These are phyloP conservation scores for Ceratosolen fusciceps DNA, from an alignment of 1,140 invertebrate species.

Conservation along the genomic window DNA sequence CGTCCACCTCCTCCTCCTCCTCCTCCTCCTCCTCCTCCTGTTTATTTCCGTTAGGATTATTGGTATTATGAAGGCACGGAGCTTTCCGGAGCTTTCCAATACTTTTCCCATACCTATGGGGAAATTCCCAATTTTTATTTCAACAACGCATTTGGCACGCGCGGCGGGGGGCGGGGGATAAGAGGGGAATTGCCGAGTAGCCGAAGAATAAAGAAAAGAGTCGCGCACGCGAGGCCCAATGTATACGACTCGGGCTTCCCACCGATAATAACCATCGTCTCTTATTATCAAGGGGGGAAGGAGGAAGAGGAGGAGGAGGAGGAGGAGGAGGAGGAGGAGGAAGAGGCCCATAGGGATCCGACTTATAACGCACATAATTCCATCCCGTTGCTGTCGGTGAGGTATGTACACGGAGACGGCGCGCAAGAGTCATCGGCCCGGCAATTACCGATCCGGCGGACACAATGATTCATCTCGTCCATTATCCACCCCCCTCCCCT, in stretches of 20 bases:
- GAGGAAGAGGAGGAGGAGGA: too few relatives aligned
- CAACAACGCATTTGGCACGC: slow-evolving; percentile 18
- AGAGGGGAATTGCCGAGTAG: not conserved
- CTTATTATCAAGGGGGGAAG: not conserved
- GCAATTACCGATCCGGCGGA: slow-evolving; percentile 23
- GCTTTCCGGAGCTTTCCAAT: too few relatives aligned
- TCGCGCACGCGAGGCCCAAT: not conserved
- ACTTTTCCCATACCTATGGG: too few relatives aligned
- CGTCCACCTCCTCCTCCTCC: too few relatives aligned
- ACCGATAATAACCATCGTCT: slow-evolving; percentile 17
- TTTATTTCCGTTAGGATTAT: too few relatives aligned
- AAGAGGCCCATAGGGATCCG: not conserved
- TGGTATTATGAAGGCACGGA: too few relatives aligned
- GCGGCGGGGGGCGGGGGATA: not conserved
- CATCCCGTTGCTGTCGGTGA: not conserved
- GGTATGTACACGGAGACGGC: not conserved
- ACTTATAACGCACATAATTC: not conserved
- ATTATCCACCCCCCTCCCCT: not conserved
- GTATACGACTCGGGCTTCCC: not conserved
- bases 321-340: too few relatives aligned
- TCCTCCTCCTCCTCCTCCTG: too few relatives aligned
- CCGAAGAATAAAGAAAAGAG: not conserved
- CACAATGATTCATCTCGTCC: slow-evolving; percentile 34
- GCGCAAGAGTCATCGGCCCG: slow-evolving; percentile 30
- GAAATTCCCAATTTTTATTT: slow-evolving; percentile 32